A percentile compares a stretch with the other conserved stretches of the same genome.
phyloP scores from a whole-genome alignment of 30 jellyfish, hydroid and myxozoan species.

The Mastigias papua region DNA sequence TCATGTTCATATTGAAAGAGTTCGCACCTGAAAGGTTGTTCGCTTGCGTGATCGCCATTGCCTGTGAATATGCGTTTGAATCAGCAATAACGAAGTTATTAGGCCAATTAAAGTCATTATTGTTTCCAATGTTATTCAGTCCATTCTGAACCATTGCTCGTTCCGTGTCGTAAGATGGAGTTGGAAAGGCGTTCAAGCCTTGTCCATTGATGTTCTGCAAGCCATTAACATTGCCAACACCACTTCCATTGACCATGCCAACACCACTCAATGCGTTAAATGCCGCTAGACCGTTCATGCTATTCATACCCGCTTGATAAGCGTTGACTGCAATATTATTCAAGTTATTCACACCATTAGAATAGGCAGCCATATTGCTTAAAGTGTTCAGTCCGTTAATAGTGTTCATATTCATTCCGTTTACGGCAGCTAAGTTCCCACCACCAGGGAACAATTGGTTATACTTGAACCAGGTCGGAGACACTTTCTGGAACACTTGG shows the following conservation, averaged over 20 bases:
- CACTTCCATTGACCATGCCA: conserved; percentile 90
- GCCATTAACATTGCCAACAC: conserved; percentile 81
- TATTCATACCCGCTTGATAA: conserved; percentile 85
- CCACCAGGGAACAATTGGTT: conserved; percentile 89
- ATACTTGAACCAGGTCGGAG: conserved; percentile 98
- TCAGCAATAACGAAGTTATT: conserved; percentile 93
- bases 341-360: conserved; percentile 84
- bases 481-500: conserved; percentile 85
- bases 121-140: conserved; percentile 71
- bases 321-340: conserved; percentile 88
- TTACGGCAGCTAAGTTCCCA: conserved; percentile 85
- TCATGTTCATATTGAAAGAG: conserved; percentile 85
- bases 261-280: conserved; percentile 91
- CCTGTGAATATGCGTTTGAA: conserved; percentile 90
- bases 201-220: conserved; percentile 86
- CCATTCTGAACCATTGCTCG: conserved; percentile 89
- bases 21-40: conserved; percentile 71
- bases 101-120: conserved; percentile 88
- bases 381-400: conserved; percentile 87
- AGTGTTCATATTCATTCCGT: conserved; percentile 91
- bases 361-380: conserved; percentile 88
- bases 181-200: conserved; percentile 86
- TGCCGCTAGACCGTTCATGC: conserved; percentile 88
- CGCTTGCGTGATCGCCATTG: conserved; percentile 87
- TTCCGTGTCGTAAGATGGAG: conserved; percentile 93